Percentiles rank a stretch among this genome's conserved stretches.
phyloP scores from a whole-genome alignment of 2,113 vertebrate species.

The Rhynchomys soricoides region DNA sequence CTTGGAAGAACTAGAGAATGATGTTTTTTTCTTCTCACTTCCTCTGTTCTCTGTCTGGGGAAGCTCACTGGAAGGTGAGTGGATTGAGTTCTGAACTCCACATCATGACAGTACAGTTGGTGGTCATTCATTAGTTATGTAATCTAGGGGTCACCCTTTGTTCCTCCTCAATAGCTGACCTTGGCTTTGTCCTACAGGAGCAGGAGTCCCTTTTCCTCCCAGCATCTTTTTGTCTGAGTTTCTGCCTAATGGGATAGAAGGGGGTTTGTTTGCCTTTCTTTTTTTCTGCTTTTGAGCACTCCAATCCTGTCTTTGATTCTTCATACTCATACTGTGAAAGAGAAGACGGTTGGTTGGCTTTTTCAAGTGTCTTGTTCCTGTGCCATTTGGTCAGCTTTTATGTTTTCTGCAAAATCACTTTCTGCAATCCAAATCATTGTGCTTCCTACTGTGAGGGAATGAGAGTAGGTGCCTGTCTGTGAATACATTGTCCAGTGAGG shows the following conservation, averaged over 20 bases:
- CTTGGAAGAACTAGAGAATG: background rate
- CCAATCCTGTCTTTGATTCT: background rate
- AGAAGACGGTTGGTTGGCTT: background rate
- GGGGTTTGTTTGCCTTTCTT: background rate
- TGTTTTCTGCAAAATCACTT: slow-evolving; percentile 5
- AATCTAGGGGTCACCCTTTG: background rate
- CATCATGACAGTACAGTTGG: background rate
- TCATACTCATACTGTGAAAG: background rate
- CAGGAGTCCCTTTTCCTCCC: background rate
- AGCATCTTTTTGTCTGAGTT: background rate
- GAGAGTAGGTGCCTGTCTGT: slow-evolving; percentile 8
- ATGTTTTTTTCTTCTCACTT: background rate
- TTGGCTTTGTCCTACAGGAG: background rate
- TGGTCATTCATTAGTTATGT: background rate
- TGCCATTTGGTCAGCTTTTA: background rate
- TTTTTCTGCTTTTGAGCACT: background rate
- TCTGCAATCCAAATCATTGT: background rate
- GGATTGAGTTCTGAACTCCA: background rate
- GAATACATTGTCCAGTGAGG: rapidly evolving
- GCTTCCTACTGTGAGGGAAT: background rate
- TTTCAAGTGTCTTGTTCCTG: background rate
- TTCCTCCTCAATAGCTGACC: background rate
- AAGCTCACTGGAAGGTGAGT: too few species aligned
- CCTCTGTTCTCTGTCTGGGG: background rate
- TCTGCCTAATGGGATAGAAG: background rate